phyloP scores from a whole-genome alignment of 2,888 invertebrate genomes.

The Theretra japonica region DNA sequence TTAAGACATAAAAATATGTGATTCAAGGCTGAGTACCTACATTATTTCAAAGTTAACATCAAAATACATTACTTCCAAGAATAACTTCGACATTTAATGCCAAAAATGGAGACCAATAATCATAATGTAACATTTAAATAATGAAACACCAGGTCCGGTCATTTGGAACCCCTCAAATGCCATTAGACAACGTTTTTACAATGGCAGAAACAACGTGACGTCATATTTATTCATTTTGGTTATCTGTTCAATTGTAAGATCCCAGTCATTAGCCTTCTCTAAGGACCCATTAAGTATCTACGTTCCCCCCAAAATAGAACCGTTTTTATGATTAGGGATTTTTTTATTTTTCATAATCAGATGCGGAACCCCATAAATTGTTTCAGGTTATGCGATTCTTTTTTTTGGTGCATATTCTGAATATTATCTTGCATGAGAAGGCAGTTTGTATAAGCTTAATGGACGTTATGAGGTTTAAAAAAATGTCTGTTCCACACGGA shows the following conservation, averaged over 20 bases:
- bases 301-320: constrained; percentile 12
- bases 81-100: neutral
- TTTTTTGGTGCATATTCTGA: neutral
- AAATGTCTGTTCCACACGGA: no score
- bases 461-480: neutral
- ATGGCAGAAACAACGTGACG: constrained; percentile 34
- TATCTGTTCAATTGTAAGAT: constrained; percentile 36
- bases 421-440: neutral
- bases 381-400: neutral
- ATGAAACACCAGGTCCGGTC: constrained; percentile 35
- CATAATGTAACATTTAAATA: constrained; percentile 35
- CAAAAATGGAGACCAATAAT: constrained; percentile 6
- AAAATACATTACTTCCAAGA: neutral
- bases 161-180: constrained; percentile 35
- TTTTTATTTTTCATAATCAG: constrained; percentile 32
- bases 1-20: no score
- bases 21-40: no score
- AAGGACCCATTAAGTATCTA: constrained; percentile 35
- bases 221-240: constrained; percentile 42
- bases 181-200: constrained; percentile 34
- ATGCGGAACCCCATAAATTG: neutral
- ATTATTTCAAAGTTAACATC: neutral
- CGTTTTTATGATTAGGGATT: constrained; percentile 35
- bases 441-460: neutral
- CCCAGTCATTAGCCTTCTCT: constrained; percentile 33